Base-by-base conservation (phyloP, 2,113 vertebrate genomes). In the Eubucco bourcierii region DNA sequence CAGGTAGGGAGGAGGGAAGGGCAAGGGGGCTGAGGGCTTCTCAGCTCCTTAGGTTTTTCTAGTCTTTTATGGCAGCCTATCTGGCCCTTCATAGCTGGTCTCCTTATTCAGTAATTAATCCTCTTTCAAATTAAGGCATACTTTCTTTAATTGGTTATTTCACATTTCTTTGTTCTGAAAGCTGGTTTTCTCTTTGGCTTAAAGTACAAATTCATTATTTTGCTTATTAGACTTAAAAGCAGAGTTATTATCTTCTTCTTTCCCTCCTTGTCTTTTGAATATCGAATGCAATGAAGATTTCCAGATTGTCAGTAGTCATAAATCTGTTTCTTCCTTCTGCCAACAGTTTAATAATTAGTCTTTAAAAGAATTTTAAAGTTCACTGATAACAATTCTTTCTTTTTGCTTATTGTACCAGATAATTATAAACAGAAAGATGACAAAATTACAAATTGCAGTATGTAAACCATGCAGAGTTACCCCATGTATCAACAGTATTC, bases 321-420 rank as follows among this genome's bases (percentile, higher is more conserved):
- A 95, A 95, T 94, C 94, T 94, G 83, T 95, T 95, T 86, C 76
- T 85, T 95, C 92, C 88, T 94, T 95, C 93, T 95, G 95, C 83
- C 91, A 90, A 61, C 83, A 68, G 53, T 88, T 91, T 88, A 96
- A 79, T 95, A 90, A 92, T 94, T 82, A 90, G 80, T 86, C 50
- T 91, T 77, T 60, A 74, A 73, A 80, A 72, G 31, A 95, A 33
- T 93, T 95, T 85, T 95, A 67, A 95, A 91, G 80, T 91, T 95
- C 90, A 61, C 10, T 80, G 70, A 58, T 94, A 94, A 60, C 88
- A 86, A 90, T 95, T 94, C 73, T 74, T 91, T 90, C 90, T 74
- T 91, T 94, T 64, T 85, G 56, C 37, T 85, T 90, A 56, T 90
- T 87, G 37, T 92, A 64, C 37, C 19, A 87, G 80, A 88, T 93